Evolutionary conservation across 2,888 invertebrate species (phyloP).

Genomic region (Drosophila mettleri): DNA sequence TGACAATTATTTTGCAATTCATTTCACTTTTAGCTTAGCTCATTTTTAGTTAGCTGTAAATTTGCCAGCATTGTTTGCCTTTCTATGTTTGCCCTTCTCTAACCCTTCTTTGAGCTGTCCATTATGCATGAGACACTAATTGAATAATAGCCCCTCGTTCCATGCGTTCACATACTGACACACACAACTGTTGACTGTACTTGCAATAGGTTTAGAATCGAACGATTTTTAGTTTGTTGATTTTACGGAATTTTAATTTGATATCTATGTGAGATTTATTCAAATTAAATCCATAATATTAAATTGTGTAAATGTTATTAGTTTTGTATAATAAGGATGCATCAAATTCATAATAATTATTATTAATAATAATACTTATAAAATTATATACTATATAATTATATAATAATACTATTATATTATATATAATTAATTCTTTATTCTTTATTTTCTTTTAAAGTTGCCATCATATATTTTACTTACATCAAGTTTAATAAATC

Average conservation of each 20-base stretch:
- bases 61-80: conserved; percentile 15
- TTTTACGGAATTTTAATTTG: background rate
- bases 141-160: conserved; percentile 60
- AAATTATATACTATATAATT: too few species aligned
- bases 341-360: too few species aligned
- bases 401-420: too few species aligned
- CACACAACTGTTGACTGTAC: conserved; percentile 1
- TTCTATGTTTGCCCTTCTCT: background rate
- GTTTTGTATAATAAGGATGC: too few species aligned
- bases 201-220: conserved; percentile 14
- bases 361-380: too few species aligned
- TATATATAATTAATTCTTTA: too few species aligned
- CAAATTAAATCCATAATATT: too few species aligned
- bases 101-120: conserved; percentile 11
- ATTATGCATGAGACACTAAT: conserved; percentile 65
- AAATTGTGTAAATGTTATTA: too few species aligned
- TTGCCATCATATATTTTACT: too few species aligned
- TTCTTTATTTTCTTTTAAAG: too few species aligned
- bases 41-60: background rate
- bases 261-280: background rate
- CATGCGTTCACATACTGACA: conserved; percentile 12
- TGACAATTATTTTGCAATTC: too few species aligned
- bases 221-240: background rate
- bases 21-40: background rate
- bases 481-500: too few species aligned